Evolutionary conservation across 2,113 vertebrate genomes (phyloP).

Genomic region (Tiliqua scincoides): DNA sequence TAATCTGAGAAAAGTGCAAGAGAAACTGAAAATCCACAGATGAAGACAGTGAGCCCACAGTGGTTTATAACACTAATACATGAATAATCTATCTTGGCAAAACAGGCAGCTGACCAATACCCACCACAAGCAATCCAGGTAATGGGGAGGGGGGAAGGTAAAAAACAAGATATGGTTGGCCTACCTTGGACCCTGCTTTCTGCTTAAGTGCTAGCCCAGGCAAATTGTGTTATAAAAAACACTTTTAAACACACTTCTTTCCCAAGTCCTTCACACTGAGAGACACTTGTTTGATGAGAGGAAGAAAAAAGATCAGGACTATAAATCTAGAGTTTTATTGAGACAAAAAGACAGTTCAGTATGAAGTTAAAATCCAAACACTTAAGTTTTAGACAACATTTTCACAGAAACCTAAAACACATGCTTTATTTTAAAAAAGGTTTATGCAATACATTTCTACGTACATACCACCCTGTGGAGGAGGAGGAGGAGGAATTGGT

Average conservation of each 20-base stretch:
- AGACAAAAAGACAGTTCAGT: conserved; percentile 75
- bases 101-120: no score
- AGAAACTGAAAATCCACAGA: background rate
- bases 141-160: no score
- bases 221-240: background rate
- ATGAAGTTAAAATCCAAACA: conserved; percentile 76
- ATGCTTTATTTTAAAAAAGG: conserved; percentile 72
- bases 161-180: no score
- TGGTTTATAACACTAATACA: background rate
- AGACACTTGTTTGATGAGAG: background rate
- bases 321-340: conserved; percentile 89
- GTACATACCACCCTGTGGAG: conserved; percentile 53
- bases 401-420: conserved; percentile 80
- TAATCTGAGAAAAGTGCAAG: background rate
- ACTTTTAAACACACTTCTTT: background rate
- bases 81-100: background rate
- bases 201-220: background rate
- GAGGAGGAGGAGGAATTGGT: conserved; percentile 53
- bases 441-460: conserved; percentile 71
- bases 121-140: no score
- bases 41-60: background rate
- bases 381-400: conserved; percentile 79
- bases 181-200: background rate
- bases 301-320: conserved; percentile 67
- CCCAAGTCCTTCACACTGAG: background rate